Base-by-base conservation (phyloP, 2,888 invertebrate species). In the Linnaemya vulpina region DNA sequence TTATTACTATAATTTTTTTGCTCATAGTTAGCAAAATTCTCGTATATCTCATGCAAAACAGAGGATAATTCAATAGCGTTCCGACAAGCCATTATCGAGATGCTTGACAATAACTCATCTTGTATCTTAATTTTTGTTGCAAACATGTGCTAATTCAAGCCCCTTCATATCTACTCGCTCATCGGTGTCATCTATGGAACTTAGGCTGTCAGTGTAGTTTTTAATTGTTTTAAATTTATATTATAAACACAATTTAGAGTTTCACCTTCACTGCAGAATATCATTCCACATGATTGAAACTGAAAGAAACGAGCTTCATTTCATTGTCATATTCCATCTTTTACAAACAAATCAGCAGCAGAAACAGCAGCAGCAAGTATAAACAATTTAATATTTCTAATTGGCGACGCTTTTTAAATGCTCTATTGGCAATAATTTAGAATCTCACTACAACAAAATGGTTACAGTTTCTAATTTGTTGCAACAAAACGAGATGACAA, bases 241-340 rank as follows among this genome's bases (percentile, higher is more conserved):
- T 20, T 35, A 17, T 8, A 67, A 58, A 30, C n/a, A 25, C 25
- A 43, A 35, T 38, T 65, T 38, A 15, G 46, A 75, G 49, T 81
- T 81, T 81, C 75, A 62, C 55, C 70, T 81, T 70, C 80, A 62
- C 40, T 60, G 40, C 20, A 53, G 68, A 70, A 68, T 38, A 13
- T 35, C 22, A 17, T 17, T 62, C n/a, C 35, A 74, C 40, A 25
- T 58, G 3, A 53, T 10, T 51, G 22, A 55, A 55, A 63, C 22
- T 51, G 38, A 73, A 70, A 25, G 20, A 58, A 81, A 75, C 68
- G 53, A 30, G 74, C 75, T 68, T 74, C n/a, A 20, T 68, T 62
- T 75, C 53, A 55, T 53, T 43, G 35, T 40, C 60, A 30, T 35
- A 1, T 38, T n/a, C 15, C 55, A 20, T n/a, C 30, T 25, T 62